These are phyloP conservation scores for Valencia hispanica DNA, from an alignment of 2,797 vertebrate genomes.

Conservation along the genomic window DNA sequence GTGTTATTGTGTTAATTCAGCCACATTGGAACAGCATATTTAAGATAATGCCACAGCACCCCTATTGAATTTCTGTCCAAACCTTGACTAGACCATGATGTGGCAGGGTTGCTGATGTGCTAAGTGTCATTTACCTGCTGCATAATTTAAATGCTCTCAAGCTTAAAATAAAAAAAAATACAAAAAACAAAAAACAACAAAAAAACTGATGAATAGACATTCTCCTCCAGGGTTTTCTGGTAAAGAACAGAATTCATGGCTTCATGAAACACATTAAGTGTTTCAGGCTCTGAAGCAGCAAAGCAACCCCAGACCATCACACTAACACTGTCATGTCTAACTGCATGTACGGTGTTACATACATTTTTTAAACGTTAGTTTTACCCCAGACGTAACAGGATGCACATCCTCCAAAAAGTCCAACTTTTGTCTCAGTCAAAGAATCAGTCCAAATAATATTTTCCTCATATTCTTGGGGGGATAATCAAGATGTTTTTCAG, in stretches of 20 bases:
- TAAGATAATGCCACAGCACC: not conserved
- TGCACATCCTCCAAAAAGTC: not conserved
- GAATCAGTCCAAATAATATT: not conserved
- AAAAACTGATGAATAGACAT: not conserved
- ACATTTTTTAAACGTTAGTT: not conserved
- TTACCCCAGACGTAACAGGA: not conserved
- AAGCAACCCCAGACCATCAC: not conserved
- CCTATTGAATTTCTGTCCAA: not conserved
- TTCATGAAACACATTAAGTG: not conserved
- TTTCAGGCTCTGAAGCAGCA: not conserved
- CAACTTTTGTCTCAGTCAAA: not conserved
- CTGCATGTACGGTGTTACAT: not conserved
- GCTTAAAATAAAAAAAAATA: no score
- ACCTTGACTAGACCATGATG: not conserved
- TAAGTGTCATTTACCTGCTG: not conserved
- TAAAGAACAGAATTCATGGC: not conserved
- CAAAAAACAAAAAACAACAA: no score
- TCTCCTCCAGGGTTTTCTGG: not conserved
- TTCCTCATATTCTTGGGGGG: not conserved
- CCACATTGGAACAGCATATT: not conserved
- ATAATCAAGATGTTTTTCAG: not conserved
- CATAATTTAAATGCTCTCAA: not conserved
- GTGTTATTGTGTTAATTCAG: not conserved
- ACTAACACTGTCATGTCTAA: not conserved
- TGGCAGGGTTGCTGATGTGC: not conserved